Conservation (phyloP, 1,140 invertebrate genomes). For the Spodoptera frugiperda region DNA sequence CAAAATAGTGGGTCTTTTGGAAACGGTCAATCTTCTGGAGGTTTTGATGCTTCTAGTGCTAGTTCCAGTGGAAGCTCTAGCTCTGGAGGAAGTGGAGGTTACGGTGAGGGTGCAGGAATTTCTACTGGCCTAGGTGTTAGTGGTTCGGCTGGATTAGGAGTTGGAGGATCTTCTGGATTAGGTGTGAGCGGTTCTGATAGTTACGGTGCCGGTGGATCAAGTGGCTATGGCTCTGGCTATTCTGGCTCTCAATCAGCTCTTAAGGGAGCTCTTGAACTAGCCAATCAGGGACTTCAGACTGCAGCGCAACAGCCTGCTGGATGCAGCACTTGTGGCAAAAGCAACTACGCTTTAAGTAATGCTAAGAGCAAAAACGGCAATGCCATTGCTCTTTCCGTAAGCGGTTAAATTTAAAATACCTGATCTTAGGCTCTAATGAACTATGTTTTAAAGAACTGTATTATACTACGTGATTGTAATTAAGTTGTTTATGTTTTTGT, state of each 20-base stretch:
- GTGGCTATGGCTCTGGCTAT: conserved; percentile 9
- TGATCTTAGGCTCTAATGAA: neutral
- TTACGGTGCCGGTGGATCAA: neutral
- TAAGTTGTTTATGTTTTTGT: too few species aligned
- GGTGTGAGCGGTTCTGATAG: neutral
- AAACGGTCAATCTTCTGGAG: neutral
- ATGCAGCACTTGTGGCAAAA: conserved; percentile 74
- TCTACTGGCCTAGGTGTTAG: neutral
- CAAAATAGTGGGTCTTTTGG: conserved; percentile 6
- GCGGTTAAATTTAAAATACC: conserved; percentile 5
- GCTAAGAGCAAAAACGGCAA: conserved; percentile 32
- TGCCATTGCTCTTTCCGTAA: conserved; percentile 22
- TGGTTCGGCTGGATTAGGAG: neutral
- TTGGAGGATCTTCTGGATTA: neutral
- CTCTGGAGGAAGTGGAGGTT: conserved; percentile 20
- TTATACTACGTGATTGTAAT: too few species aligned
- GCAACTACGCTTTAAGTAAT: conserved; percentile 62
- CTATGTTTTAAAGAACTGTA: too few species aligned
- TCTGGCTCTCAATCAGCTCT: conserved; percentile 52
- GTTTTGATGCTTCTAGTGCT: conserved; percentile 13
- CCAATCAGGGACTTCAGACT: conserved; percentile 69
- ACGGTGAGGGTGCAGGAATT: neutral
- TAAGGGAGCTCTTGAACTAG: conserved; percentile 68
- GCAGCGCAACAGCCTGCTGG: conserved; percentile 53
- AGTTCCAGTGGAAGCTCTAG: neutral